Conservation (phyloP, 2,888 invertebrate genomes). For the Taphrorychus bicolor region DNA sequence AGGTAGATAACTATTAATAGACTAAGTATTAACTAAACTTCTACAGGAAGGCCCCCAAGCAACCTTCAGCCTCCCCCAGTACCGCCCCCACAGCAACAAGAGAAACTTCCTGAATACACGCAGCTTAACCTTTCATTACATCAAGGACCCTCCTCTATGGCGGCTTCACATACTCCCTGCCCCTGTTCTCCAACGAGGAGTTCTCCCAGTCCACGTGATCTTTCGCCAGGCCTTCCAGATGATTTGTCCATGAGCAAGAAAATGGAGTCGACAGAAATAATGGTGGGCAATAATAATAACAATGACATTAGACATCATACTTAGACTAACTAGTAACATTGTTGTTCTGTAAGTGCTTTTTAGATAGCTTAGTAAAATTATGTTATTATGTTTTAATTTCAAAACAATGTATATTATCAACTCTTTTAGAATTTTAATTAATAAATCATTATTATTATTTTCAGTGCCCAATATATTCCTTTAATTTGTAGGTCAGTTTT, state of each 20-base stretch:
- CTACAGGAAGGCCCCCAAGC: constrained; percentile 46
- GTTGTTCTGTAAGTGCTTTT: too few species aligned
- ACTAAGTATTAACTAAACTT: neutral
- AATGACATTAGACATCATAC: neutral
- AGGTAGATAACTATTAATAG: neutral
- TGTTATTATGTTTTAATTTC: too few species aligned
- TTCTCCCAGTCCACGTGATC: constrained; percentile 52
- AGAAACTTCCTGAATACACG: constrained; percentile 48
- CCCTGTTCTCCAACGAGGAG: constrained; percentile 55
- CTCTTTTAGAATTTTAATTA: too few species aligned
- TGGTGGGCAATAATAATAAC: constrained; percentile 1
- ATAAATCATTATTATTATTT: too few species aligned
- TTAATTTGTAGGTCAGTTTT: too few species aligned
- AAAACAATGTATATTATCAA: too few species aligned
- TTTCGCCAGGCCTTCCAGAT: constrained; percentile 57
- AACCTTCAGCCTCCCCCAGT: constrained; percentile 20
- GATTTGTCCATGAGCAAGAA: constrained; percentile 54
- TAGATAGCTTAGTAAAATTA: too few species aligned
- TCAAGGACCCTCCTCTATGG: constrained; percentile 22
- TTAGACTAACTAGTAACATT: too few species aligned
- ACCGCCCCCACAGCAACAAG: constrained; percentile 41
- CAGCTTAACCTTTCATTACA: constrained; percentile 50
- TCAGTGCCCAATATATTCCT: too few species aligned
- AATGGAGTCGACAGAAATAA: neutral
- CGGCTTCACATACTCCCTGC: constrained; percentile 44